Evolutionary conservation across 2,113 vertebrate genomes (phyloP).

Genomic region (Dipodomys ordii): DNA sequence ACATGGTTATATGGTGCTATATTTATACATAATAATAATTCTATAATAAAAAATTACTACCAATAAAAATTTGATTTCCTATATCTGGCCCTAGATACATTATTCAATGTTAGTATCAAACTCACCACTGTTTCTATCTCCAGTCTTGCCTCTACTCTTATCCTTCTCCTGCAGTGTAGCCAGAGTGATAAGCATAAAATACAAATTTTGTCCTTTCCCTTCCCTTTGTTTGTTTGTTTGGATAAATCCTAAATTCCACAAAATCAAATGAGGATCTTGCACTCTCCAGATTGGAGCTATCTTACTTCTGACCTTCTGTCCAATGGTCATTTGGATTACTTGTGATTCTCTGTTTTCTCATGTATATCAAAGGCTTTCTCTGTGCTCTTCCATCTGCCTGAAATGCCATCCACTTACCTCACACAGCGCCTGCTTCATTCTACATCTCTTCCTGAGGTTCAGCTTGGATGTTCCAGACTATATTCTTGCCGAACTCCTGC

Average conservation of each 20-base stretch:
- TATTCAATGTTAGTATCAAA: neutral
- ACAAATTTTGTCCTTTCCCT: neutral
- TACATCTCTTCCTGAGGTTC: too few relatives aligned
- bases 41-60: constrained; percentile 46
- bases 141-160: neutral
- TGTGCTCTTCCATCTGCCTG: neutral
- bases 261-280: neutral
- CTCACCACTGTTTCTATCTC: neutral
- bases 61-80: neutral
- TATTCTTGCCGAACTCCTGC: neutral
- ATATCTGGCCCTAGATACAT: neutral
- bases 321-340: neutral
- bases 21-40: constrained; percentile 6
- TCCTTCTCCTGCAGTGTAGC: neutral
- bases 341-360: neutral
- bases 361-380: neutral
- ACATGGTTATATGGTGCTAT: neutral
- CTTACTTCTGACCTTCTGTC: neutral
- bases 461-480: neutral
- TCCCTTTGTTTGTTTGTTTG: neutral
- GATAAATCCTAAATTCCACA: constrained; percentile 5
- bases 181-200: neutral
- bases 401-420: neutral
- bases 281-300: neutral
- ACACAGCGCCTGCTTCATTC: too few relatives aligned